Conservation (phyloP, 2,888 invertebrate genomes). For the Diloba caeruleocephala region DNA sequence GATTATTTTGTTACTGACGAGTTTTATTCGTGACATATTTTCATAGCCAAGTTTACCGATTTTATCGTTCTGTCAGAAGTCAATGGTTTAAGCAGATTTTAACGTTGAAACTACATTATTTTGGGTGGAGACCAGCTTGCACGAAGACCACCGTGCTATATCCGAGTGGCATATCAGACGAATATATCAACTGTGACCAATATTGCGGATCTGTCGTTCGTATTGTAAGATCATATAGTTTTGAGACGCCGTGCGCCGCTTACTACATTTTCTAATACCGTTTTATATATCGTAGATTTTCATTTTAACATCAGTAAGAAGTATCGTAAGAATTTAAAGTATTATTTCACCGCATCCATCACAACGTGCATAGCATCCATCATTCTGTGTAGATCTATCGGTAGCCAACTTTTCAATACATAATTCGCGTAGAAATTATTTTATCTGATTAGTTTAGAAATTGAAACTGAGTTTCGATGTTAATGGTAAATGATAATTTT, state of each 20-base stretch:
- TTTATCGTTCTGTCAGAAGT: constrained; percentile 53
- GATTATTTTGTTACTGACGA: constrained; percentile 74
- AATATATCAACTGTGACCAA: constrained; percentile 56
- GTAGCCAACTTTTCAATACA: constrained; percentile 18
- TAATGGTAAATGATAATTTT: constrained; percentile 16
- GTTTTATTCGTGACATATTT: constrained; percentile 76
- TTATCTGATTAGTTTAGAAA: constrained; percentile 23
- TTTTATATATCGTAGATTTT: constrained; percentile 62
- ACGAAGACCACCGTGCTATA: constrained; percentile 49
- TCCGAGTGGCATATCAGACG: constrained; percentile 71
- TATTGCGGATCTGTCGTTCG: constrained; percentile 49
- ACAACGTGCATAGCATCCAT: constrained; percentile 38
- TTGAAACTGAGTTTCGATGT: constrained; percentile 27
- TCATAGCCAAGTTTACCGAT: constrained; percentile 75
- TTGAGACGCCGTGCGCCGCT: constrained; percentile 63
- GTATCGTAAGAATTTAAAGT: constrained; percentile 50
- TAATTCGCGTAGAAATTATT: constrained; percentile 28
- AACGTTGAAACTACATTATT: constrained; percentile 34
- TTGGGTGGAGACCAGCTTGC: constrained; percentile 37
- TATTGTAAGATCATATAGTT: constrained; percentile 63
- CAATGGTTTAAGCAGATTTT: constrained; percentile 41
- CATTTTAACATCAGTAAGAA: constrained; percentile 55
- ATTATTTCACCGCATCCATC: constrained; percentile 39
- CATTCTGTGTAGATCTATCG: constrained; percentile 19
- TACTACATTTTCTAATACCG: constrained; percentile 61